Base-by-base conservation (phyloP, 2,888 invertebrate genomes). In the Andrena chrysosceles region DNA sequence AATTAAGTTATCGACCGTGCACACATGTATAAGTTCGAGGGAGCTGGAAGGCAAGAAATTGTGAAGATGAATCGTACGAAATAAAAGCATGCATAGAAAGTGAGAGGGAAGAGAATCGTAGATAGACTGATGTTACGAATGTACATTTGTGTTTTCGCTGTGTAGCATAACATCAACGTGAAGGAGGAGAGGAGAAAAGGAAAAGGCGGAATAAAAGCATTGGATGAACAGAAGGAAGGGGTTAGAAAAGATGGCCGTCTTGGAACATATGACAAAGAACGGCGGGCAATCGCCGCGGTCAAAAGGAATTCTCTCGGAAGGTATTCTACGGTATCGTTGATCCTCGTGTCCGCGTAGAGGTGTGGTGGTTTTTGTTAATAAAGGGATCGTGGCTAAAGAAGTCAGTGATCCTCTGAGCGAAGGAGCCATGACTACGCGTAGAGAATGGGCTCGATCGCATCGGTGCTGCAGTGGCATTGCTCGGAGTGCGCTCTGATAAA, bases 401-500 rank as follows among this genome's bases (percentile, higher is more conserved):
- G 86, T 84, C 86, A 76, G 84, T 86, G 86, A 86, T 86, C 86
- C 86, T 86, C 86, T 86, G 79, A 87, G 82, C 84, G 84, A 84
- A 85, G 88, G 91, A 94, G 94, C 94, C 94, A 95, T 95, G 95
- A 94, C 94, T 94, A 93, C 94, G 92, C 91, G 93, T 92, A 91
- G 92, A 95, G 94, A 94, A 98, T 98, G 98, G 98, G 98, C 95
- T 97, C 98, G 94, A 98, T 98, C 95, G 97, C 98, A 95, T 98
- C 98, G 94, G 98, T 98, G 95, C 96, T 98, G 94, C 98, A 98
- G 95, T 98, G 98, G 98, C 97, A 97, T 95, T 98, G 98, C 96
- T 96, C 96, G 94, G 96, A 96, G 95, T 98, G 98, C 95, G 96
- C 97, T 95, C 96, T 97, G 95, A 97, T 98, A 95, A 98, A 98